These are phyloP conservation scores for Callocephalon fimbriatum DNA, from an alignment of 2,113 vertebrate genomes.

Conservation along the genomic window DNA sequence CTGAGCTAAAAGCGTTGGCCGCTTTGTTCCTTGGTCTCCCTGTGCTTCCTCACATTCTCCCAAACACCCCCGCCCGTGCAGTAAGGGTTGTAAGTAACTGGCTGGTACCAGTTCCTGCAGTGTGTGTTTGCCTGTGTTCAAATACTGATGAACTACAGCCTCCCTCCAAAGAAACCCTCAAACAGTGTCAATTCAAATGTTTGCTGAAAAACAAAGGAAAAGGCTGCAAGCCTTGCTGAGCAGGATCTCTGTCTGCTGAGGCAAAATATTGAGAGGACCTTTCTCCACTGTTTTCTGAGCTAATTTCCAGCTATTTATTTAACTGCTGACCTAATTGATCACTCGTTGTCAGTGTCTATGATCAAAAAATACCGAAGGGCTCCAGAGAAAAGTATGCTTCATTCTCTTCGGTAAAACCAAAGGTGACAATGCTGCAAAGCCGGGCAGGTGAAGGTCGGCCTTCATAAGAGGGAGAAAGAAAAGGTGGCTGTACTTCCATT, in stretches of 20 bases:
- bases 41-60: neutral
- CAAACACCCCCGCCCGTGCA: fast-evolving
- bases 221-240: neutral
- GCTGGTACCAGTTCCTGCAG: neutral
- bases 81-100: neutral
- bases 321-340: neutral
- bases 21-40: neutral
- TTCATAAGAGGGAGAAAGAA: neutral
- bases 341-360: neutral
- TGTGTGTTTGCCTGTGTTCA: fast-evolving
- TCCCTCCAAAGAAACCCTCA: neutral
- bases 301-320: neutral
- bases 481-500: neutral
- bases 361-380: neutral
- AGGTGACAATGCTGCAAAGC: neutral
- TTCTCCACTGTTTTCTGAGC: neutral
- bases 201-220: neutral
- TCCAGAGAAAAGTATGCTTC: neutral
- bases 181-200: neutral
- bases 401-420: neutral
- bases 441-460: fast-evolving
- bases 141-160: neutral
- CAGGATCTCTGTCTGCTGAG: neutral
- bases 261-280: neutral
- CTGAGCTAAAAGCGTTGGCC: neutral